phyloP scores from a whole-genome alignment of 2,888 invertebrate genomes.

The Neoascia interrupta region DNA sequence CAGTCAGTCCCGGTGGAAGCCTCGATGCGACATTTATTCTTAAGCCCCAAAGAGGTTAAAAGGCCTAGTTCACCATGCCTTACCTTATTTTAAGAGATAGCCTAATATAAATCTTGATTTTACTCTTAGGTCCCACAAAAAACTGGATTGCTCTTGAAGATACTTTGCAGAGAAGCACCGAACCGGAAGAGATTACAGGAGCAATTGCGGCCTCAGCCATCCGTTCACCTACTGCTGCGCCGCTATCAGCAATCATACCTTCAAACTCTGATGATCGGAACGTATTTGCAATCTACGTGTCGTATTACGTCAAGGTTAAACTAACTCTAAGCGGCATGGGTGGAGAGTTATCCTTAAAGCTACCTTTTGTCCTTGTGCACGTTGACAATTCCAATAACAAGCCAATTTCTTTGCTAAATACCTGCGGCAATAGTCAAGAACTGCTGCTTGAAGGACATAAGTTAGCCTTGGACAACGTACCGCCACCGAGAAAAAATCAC shows the following conservation, averaged over 20 bases:
- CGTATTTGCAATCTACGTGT: constrained; percentile 94
- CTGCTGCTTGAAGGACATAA: constrained; percentile 68
- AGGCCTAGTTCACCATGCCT: too few relatives aligned
- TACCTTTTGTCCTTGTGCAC: constrained; percentile 90
- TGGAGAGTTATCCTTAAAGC: constrained; percentile 88
- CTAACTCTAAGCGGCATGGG: constrained; percentile 90
- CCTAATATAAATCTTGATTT: too few relatives aligned
- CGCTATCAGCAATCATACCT: constrained; percentile 64
- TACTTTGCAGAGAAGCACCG: constrained; percentile 86
- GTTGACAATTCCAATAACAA: constrained; percentile 74
- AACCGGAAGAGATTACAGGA: constrained; percentile 81
- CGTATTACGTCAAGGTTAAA: constrained; percentile 94
- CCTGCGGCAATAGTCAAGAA: constrained; percentile 37
- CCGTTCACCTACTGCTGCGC: constrained; percentile 77
- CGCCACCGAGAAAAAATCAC: constrained; percentile 70
- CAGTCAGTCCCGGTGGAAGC: constrained; percentile 83
- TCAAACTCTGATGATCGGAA: constrained; percentile 84
- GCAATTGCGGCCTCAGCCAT: constrained; percentile 82
- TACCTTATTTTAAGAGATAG: too few relatives aligned
- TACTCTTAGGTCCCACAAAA: constrained; percentile 88
- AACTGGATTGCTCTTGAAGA: constrained; percentile 96
- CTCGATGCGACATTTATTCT: constrained; percentile 84
- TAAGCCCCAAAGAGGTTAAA: constrained; percentile 83
- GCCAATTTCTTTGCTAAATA: constrained; percentile 50
- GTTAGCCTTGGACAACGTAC: constrained; percentile 75